phyloP scores from a whole-genome alignment of 1,140 invertebrate genomes.

The Linepithema humile region DNA sequence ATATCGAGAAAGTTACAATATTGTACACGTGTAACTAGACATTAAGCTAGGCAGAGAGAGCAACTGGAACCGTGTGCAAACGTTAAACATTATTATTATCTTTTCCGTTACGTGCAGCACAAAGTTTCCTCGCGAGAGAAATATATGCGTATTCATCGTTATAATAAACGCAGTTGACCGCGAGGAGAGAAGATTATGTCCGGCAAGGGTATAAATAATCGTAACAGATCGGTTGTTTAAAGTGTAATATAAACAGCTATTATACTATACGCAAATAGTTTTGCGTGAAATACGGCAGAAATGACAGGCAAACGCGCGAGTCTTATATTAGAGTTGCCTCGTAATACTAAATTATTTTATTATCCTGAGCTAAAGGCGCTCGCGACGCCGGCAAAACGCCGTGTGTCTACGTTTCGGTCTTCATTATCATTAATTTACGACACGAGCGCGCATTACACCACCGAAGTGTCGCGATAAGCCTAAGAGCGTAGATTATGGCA shows the following conservation, averaged over 20 bases:
- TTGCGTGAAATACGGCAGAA: slow-evolving; percentile 27
- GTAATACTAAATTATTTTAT: slow-evolving; percentile 47
- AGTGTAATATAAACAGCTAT: slow-evolving; percentile 18
- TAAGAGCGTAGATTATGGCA: slow-evolving; percentile 56
- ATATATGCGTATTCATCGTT: slow-evolving; percentile 1
- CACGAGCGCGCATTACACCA: slow-evolving; percentile 37
- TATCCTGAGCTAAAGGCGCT: not conserved
- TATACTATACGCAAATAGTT: slow-evolving; percentile 35
- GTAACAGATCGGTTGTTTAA: slow-evolving; percentile 24
- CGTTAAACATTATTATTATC: slow-evolving; percentile 38
- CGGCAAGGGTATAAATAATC: slow-evolving; percentile 24
- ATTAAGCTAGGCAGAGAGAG: no score
- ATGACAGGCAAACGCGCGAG: slow-evolving; percentile 15
- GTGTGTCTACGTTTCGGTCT: slow-evolving; percentile 35
- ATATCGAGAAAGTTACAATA: not conserved
- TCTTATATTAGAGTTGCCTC: not conserved
- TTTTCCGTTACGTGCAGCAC: not conserved
- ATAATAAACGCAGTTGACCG: not conserved
- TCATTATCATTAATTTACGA: slow-evolving; percentile 65
- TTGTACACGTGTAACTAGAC: not conserved
- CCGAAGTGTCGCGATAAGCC: slow-evolving; percentile 52
- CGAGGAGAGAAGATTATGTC: not conserved
- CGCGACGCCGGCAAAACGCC: not conserved
- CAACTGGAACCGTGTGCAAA: not conserved
- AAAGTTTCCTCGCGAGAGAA: slow-evolving; percentile 1